Conservation (phyloP, 2,113 vertebrate genomes). For the Petromus typicus region DNA sequence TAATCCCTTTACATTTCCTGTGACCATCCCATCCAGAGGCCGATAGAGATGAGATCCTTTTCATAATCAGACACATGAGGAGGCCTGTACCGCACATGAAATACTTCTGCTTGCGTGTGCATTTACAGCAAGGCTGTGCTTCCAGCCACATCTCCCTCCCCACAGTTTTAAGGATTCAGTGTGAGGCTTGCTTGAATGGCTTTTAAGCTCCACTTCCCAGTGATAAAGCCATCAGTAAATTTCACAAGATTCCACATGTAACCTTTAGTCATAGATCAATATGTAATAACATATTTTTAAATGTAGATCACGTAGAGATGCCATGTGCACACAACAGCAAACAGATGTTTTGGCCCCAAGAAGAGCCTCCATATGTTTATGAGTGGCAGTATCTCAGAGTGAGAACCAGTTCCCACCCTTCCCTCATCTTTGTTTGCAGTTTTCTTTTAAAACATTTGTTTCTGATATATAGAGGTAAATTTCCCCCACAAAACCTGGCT, state of each 20-base stretch:
- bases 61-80: not conserved
- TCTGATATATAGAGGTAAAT: slow-evolving; percentile 36
- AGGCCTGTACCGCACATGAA: not conserved
- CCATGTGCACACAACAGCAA: slow-evolving; percentile 49
- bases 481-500: slow-evolving; percentile 22
- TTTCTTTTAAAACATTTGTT: slow-evolving; percentile 52
- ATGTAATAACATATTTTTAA: slow-evolving; percentile 59
- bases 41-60: not conserved
- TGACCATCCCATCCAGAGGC: not conserved
- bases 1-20: not conserved
- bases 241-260: slow-evolving; percentile 60
- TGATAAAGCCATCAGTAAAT: slow-evolving; percentile 49
- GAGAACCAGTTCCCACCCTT: not conserved
- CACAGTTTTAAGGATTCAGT: not conserved
- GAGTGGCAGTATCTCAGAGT: not conserved
- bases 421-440: slow-evolving; percentile 1
- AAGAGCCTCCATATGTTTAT: not conserved
- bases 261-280: slow-evolving; percentile 38
- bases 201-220: not conserved
- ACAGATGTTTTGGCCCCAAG: slow-evolving; percentile 63
- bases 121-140: not conserved
- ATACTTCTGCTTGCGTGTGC: not conserved
- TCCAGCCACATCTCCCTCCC: not conserved
- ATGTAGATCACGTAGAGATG: slow-evolving; percentile 18
- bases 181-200: not conserved